These are phyloP conservation scores for Chaetops frenatus DNA, from an alignment of 2,113 vertebrate species.

Conservation along the genomic window DNA sequence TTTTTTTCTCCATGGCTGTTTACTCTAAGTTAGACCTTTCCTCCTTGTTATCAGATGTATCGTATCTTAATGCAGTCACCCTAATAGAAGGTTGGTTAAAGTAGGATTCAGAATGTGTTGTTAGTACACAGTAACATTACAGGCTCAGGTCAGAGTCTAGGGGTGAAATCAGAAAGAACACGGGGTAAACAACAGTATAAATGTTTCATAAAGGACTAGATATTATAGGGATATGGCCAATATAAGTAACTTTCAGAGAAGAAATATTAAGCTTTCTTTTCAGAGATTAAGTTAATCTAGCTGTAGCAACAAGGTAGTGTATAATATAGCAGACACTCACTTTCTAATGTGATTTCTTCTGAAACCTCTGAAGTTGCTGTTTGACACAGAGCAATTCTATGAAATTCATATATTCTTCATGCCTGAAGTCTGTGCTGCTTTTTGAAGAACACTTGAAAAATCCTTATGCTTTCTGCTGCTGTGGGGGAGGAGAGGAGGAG, in stretches of 20 bases:
- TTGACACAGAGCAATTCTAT: not conserved
- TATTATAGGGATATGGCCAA: not conserved
- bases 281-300: not conserved
- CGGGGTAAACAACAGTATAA: not conserved
- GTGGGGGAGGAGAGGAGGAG: not conserved
- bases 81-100: not conserved
- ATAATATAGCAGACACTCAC: not conserved
- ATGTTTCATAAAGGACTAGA: not conserved
- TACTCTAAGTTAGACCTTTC: not conserved
- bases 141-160: not conserved
- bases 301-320: not conserved
- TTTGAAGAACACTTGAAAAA: not conserved
- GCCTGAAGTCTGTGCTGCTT: not conserved
- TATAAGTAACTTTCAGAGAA: not conserved
- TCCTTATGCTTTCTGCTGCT: not conserved
- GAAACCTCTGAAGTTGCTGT: not conserved
- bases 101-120: not conserved
- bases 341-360: not conserved
- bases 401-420: too few species aligned
- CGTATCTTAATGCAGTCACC: not conserved
- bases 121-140: not conserved
- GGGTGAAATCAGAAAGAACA: not conserved
- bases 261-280: not conserved
- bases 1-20: not conserved
- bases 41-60: not conserved